Evolutionary conservation across 2,113 vertebrate species (phyloP), one percentile per base, ranked within the genome.

Genomic region (Cercocebus atys): DNA sequence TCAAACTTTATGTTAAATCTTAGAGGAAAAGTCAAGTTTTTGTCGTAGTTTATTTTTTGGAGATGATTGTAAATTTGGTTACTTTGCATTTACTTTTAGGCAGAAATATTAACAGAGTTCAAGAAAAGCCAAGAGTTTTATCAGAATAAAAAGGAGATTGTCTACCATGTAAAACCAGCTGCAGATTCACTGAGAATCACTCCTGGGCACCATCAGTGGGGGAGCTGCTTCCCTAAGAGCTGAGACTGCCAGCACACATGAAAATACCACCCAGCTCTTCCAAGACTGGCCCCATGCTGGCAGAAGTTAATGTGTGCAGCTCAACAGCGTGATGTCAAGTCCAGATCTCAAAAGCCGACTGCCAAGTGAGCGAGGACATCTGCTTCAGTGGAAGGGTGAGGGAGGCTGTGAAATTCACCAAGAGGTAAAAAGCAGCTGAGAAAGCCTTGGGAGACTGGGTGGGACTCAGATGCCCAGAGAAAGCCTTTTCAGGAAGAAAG

Each of bases 231-330:
- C 20, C 10, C 12, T 30, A 18, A 5, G 43, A 40, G 52, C 22
- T 0, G 43, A 64, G n/a, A 22, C 22, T 30, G 40, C 20, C 4
- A 22, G 18, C 2, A 0, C 23, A 1, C 9, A n/a, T 14, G 50
- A 32, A 45, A 35, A 64, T 3, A 1, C 5, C 3, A 0, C 6
- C n/a, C 32, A 4, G 2, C 17, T 13, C 13, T 50, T 18, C 1
- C 25, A 8, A 3, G 35, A 43, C 30, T 14, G 55, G 47, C 23
- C 13, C 4, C 55, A 27, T 4, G 78, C 18, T 23, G 3, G 1
- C 30, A 76, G 76, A 38, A 80, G n/a, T 11, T 14, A 4, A 32
- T 23, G 40, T 2, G 0, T 3, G 43, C 45, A 45, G 16, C 18
- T 52, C 2, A 25, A 6, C 3, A 4, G 5, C 73, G 18, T 57